Evolutionary conservation across 2,888 invertebrate species (phyloP).

Genomic region (Volucella inflata): DNA sequence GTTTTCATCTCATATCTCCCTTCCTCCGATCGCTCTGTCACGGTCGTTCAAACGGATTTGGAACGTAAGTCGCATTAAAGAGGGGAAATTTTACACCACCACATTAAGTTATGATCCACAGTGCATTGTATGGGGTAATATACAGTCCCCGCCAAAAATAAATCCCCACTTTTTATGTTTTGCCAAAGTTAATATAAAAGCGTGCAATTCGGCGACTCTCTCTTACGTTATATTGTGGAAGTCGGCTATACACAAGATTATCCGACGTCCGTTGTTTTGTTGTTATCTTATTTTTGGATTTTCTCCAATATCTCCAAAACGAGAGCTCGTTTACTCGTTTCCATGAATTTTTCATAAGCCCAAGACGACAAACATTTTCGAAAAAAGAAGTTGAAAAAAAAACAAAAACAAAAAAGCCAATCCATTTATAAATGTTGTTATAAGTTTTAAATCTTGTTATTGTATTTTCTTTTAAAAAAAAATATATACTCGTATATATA

Average conservation of each 20-base stretch:
- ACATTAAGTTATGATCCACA: conserved; percentile 12
- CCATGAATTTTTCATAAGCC: too few relatives aligned
- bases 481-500: background rate
- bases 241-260: conserved; percentile 77
- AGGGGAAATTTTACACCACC: conserved; percentile 57
- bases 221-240: conserved; percentile 79
- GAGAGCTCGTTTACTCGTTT: too few relatives aligned
- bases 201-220: conserved; percentile 78
- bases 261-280: conserved; percentile 77
- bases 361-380: too few relatives aligned
- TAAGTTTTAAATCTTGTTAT: conserved; percentile 14
- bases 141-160: conserved; percentile 71
- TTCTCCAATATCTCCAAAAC: conserved; percentile 3
- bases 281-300: conserved; percentile 36
- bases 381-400: too few relatives aligned
- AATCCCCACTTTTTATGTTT: conserved; percentile 75
- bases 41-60: conserved; percentile 44
- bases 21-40: conserved; percentile 46
- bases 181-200: conserved; percentile 78
- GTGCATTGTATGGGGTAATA: conserved; percentile 21
- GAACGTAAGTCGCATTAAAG: conserved; percentile 22
- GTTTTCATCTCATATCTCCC: conserved; percentile 49
- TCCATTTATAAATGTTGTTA: too few relatives aligned
- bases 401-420: too few relatives aligned
- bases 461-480: conserved; percentile 20